These are phyloP conservation scores for Zeus faber DNA, from an alignment of 2,113 vertebrate species.

Conservation along the genomic window DNA sequence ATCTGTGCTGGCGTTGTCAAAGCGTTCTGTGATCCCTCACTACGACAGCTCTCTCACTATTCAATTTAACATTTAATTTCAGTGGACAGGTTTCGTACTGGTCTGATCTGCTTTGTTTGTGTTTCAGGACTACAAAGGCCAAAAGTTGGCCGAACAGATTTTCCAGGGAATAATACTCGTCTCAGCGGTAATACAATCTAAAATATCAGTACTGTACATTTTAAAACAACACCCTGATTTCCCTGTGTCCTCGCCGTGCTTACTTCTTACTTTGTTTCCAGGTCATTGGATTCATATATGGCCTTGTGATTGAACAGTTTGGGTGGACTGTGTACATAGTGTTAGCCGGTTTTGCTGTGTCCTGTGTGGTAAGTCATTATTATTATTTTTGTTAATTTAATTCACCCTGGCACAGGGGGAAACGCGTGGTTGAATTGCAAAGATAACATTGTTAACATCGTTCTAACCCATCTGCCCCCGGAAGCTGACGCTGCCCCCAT, in stretches of 20 bases:
- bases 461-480: conserved; percentile 9
- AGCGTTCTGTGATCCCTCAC: too few species aligned
- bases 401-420: too few species aligned
- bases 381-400: background rate
- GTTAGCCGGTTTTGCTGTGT: conserved; percentile 88
- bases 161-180: conserved; percentile 95
- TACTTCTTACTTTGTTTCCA: conserved; percentile 50
- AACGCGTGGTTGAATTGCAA: too few species aligned
- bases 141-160: conserved; percentile 96
- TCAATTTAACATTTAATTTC: too few species aligned
- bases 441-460: too few species aligned
- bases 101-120: background rate
- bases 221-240: too few species aligned
- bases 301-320: conserved; percentile 91
- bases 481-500: conserved; percentile 92
- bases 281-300: conserved; percentile 91
- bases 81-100: background rate
- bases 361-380: conserved; percentile 87
- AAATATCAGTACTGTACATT: background rate
- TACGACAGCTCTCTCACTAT: too few species aligned
- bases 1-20: too few species aligned
- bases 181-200: conserved; percentile 83
- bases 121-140: conserved; percentile 93
- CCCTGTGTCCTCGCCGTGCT: background rate
- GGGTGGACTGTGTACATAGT: conserved; percentile 96